These are phyloP conservation scores for Psammodynastes pulverulentus DNA, from an alignment of 2,113 vertebrate species.

Conservation along the genomic window DNA sequence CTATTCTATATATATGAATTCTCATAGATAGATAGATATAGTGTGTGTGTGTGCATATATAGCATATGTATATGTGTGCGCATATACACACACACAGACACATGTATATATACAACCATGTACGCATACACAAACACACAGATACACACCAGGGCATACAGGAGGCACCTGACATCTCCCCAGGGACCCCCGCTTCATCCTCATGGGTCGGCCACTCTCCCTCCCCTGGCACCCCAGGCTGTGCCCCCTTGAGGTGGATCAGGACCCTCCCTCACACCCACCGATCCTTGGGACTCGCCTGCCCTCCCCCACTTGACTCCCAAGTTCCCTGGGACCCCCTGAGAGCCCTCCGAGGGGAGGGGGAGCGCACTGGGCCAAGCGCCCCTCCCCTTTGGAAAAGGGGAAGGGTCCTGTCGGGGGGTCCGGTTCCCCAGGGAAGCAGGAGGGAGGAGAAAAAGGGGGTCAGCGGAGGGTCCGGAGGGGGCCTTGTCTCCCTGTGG, in stretches of 20 bases:
- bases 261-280: not conserved
- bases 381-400: not conserved
- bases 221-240: not conserved
- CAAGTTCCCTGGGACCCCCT: not conserved
- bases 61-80: too few species aligned
- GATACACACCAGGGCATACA: not conserved
- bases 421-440: too few species aligned
- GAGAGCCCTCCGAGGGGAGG: not conserved
- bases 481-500: not conserved
- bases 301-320: not conserved
- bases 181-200: not conserved
- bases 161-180: not conserved
- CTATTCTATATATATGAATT: too few species aligned
- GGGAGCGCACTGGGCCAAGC: not conserved
- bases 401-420: not conserved
- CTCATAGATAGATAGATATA: too few species aligned
- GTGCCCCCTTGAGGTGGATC: not conserved
- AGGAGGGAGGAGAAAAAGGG: too few species aligned
- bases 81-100: accelerated
- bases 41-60: too few species aligned
- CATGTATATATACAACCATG: too few species aligned
- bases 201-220: not conserved
- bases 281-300: not conserved
- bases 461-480: too few species aligned
- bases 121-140: not conserved